Percentiles rank a stretch among this genome's conserved stretches.
Conservation (phyloP, 2,797 vertebrate genomes). For the Gadopsis bispinosus region DNA sequence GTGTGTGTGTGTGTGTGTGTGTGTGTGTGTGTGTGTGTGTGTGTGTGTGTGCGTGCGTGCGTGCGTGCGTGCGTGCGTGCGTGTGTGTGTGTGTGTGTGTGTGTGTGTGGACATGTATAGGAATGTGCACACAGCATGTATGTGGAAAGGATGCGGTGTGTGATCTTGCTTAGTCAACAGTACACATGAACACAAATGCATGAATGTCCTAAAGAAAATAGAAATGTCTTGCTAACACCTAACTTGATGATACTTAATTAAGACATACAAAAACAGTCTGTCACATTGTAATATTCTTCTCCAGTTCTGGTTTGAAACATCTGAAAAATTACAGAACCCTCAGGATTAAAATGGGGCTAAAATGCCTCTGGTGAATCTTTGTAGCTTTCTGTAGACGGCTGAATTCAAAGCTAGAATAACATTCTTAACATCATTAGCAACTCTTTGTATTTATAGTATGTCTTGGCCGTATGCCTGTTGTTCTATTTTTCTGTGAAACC, state of each 20-base stretch:
- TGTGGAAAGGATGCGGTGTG: background rate
- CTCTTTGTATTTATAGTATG: conserved; percentile 53
- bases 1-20: conserved; percentile 16
- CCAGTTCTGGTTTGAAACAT: conserved; percentile 19
- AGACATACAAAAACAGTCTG: conserved; percentile 5
- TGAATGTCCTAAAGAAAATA: background rate
- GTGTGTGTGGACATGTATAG: background rate
- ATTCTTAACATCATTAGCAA: conserved; percentile 5
- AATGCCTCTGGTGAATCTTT: conserved; percentile 36
- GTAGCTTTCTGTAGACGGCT: conserved; percentile 55
- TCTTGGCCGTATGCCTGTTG: conserved; percentile 48
- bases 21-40: conserved; percentile 12
- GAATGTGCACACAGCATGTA: background rate
- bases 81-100: conserved; percentile 17
- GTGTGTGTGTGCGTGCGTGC: too few species aligned
- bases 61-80: conserved; percentile 10
- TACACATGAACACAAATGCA: conserved; percentile 5
- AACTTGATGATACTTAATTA: conserved; percentile 2
- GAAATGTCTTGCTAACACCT: background rate
- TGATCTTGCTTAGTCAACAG: conserved; percentile 4
- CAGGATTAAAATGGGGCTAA: conserved; percentile 17
- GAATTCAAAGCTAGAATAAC: conserved; percentile 47
- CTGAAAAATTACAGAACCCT: conserved; percentile 10
- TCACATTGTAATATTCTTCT: conserved; percentile 4
- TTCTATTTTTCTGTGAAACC: conserved; percentile 54